Evolutionary conservation across 2,113 vertebrate genomes (phyloP).

Genomic region (Puntigrus tetrazona): DNA sequence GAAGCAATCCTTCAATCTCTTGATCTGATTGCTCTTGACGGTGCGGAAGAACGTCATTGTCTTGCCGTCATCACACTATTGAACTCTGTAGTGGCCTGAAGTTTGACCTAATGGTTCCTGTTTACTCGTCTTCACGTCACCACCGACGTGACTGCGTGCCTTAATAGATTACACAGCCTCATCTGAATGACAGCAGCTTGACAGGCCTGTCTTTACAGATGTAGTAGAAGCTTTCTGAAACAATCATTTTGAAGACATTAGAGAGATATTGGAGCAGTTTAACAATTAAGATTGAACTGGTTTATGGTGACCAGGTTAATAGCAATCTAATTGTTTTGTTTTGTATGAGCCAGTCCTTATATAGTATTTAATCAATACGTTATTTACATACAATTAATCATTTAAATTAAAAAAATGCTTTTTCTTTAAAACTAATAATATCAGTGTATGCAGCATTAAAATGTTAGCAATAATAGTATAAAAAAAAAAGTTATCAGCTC

Average conservation of each 20-base stretch:
- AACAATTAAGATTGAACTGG: neutral
- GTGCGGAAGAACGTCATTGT: neutral
- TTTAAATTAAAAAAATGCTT: neutral
- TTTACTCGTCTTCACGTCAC: neutral
- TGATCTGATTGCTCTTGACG: conserved; percentile 22
- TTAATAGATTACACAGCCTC: conserved; percentile 13
- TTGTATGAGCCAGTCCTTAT: neutral
- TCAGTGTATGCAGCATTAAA: too few relatives aligned
- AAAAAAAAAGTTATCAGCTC: too few relatives aligned
- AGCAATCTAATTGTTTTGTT: neutral
- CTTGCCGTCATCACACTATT: conserved; percentile 3
- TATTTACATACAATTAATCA: neutral
- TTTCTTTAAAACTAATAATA: too few relatives aligned
- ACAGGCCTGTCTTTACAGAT: neutral
- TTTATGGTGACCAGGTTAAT: neutral
- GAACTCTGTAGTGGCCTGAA: neutral
- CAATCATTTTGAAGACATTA: neutral
- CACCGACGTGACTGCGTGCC: neutral
- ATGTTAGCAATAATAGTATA: too few relatives aligned
- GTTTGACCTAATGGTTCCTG: neutral
- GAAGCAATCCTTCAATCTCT: conserved; percentile 23
- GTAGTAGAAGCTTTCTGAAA: neutral
- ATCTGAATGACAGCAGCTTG: neutral
- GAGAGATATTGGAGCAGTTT: neutral
- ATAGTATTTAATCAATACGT: neutral